Base-by-base conservation (phyloP, 2,797 vertebrate species). In the Ciconia nigra region DNA sequence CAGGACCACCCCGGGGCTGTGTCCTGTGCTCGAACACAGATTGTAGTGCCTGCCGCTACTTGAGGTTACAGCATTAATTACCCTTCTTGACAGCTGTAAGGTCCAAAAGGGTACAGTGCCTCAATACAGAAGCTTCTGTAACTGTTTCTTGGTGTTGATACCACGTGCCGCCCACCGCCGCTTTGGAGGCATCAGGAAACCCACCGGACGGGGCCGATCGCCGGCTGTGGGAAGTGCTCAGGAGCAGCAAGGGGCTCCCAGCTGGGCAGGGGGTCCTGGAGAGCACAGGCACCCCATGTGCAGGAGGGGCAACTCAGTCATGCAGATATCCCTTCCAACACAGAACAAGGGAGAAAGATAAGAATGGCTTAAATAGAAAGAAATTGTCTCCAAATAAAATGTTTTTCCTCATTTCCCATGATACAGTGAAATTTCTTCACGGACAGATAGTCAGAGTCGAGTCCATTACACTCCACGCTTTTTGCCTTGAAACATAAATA, bases 401-500 rank as follows among this genome's bases (percentile, higher is more conserved):
- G 73, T 42, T 95, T 80, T 94, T 81, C 55, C 21, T 62, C 14
- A 7, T 94, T 95, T 92, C 96, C 91, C 87, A 47, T 78, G 90
- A 51, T 52, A 91, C 62, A 80, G 55, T 51, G 85, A 70, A 80
- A 79, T 81, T 72, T 78, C 74, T 96, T 81, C 81, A 84, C 18
- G 83, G 91, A 42, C 35, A 94, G 82, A 72, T 88, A 95, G 92
- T 94, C 94, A 93, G 93, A 96, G 83, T 49, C 4, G 54, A 94
- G 92, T 82, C 94, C 95, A 83, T 96, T 96, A 97, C 87, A 67
- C 93, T 67, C 72, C 31, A 73, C 11, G 86, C 81, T 74, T 65
- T 93, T 88, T 96, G 97, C 97, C 95, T 97, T 96, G 95, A 95
- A 97, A 97, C 90, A 87, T 90, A 96, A 97, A 97, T 84, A 97